A percentile compares a stretch with the other conserved stretches of the same genome.
Conservation (phyloP, 1,140 invertebrate species). For the Ceratosolen solmsi region DNA sequence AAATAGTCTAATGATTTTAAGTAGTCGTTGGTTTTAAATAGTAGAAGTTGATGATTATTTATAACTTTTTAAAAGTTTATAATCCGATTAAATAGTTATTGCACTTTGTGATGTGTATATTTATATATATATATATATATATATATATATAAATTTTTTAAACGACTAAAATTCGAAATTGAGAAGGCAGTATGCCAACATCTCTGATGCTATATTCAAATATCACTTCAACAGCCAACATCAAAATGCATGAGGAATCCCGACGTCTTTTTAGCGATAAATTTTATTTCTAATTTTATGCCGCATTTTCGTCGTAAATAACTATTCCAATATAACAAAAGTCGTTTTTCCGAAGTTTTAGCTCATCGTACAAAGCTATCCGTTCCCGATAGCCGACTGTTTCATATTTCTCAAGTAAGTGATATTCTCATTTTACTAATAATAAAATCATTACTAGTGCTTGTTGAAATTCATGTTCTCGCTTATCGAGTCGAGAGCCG, state of each 20-base stretch:
- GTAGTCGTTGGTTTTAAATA: no score
- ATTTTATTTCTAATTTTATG: neutral
- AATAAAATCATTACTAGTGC: neutral
- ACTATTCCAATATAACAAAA: neutral
- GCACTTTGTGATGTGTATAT: neutral
- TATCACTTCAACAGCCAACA: neutral
- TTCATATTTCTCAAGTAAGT: no score
- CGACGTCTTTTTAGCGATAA: neutral
- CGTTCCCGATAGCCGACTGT: no score
- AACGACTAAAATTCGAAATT: neutral
- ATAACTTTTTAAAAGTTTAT: neutral
- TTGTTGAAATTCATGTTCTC: no score
- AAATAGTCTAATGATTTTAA: no score
- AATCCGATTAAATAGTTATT: neutral
- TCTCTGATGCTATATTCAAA: neutral
- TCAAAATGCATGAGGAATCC: neutral
- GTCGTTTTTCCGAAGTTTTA: no score
- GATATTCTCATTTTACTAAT: no score
- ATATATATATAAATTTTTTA: no score
- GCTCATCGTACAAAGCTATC: no score
- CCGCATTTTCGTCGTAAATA: neutral
- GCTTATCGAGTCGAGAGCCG: no score
- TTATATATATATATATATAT: no score
- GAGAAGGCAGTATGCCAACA: neutral
- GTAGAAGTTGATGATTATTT: neutral